Percentiles rank a stretch among this genome's conserved stretches.
These are phyloP conservation scores for Cyprinella venusta DNA, from an alignment of 2,797 vertebrate species.

Conservation along the genomic window DNA sequence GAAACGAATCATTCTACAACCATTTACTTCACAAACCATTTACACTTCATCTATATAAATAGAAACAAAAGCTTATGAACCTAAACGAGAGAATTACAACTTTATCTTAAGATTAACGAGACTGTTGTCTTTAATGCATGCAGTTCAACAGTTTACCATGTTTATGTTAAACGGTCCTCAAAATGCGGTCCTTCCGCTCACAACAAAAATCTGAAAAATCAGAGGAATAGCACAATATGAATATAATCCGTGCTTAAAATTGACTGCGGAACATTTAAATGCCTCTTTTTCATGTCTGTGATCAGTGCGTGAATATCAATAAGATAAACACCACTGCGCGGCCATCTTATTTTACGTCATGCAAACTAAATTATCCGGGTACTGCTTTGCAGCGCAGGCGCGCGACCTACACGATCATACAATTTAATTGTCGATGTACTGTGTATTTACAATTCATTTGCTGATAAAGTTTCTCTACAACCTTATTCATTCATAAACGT, in stretches of 20 bases:
- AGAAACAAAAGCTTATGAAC: background rate
- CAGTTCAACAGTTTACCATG: constrained; percentile 30
- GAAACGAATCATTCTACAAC: background rate
- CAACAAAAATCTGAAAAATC: background rate
- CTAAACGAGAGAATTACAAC: too few relatives aligned
- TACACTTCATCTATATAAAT: background rate
- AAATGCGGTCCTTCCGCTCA: background rate
- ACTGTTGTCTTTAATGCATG: background rate
- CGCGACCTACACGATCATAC: background rate
- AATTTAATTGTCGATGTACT: background rate
- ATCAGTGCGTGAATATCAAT: constrained; percentile 1
- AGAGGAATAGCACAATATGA: background rate
- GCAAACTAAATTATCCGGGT: background rate
- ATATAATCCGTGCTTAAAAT: background rate
- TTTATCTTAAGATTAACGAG: background rate
- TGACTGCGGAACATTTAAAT: background rate
- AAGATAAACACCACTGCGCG: constrained; percentile 8
- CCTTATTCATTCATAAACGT: background rate
- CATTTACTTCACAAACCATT: background rate
- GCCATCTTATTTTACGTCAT: constrained; percentile 36
- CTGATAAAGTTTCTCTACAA: background rate
- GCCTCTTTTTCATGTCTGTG: constrained; percentile 7
- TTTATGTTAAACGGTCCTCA: background rate
- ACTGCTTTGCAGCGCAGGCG: background rate
- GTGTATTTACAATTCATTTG: background rate